Evolutionary conservation across 2,113 vertebrate genomes (phyloP), one percentile per base, ranked within the genome.

Genomic region (Chaetodon auriga): DNA sequence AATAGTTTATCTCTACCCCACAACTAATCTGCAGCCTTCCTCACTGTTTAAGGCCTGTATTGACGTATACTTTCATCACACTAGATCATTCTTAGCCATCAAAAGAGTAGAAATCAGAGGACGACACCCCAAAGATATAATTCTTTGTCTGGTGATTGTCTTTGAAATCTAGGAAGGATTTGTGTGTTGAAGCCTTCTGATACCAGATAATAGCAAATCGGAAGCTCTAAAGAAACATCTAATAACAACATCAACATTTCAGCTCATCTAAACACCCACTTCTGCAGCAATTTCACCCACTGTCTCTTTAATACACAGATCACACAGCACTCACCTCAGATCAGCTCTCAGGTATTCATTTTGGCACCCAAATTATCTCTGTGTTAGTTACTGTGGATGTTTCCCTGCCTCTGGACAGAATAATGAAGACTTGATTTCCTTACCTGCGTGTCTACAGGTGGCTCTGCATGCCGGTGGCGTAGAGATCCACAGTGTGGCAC

Each of bases 391-490:
- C 30, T n/a, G n/a, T n/a, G 25, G 2, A n/a, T 66, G n/a, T 45
- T n/a, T 58, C 15, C 16, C 53, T 30, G 2, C 12, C 7, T 45
- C 61, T 8, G 9, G 38, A 19, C 4, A 53, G 41, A 69, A 25
- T 38, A 45, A 70, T 25, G 10, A 15, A 66, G 14, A 23, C 11
- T 12, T 2, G 16, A 35, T 43, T 60, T 83, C 35, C 91, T 92
- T 94, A 96, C 95, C 95, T 95, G 92, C 15, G 84, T 35, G 53
- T 63, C 94, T 90, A 95, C 81, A 88, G 90, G 91, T 78, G 86
- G 43, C 66, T 85, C 81, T 83, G 80, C 92, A 93, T 95, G 81
- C 86, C 90, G 71, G 30, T 79, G 69, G 64, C 3, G 35, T 71
- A 23, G 57, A 81, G 84, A 58, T 86, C 81, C 87, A 80, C 86